phyloP scores from a whole-genome alignment of 2,113 vertebrate species.

The Myotis brandtii region DNA sequence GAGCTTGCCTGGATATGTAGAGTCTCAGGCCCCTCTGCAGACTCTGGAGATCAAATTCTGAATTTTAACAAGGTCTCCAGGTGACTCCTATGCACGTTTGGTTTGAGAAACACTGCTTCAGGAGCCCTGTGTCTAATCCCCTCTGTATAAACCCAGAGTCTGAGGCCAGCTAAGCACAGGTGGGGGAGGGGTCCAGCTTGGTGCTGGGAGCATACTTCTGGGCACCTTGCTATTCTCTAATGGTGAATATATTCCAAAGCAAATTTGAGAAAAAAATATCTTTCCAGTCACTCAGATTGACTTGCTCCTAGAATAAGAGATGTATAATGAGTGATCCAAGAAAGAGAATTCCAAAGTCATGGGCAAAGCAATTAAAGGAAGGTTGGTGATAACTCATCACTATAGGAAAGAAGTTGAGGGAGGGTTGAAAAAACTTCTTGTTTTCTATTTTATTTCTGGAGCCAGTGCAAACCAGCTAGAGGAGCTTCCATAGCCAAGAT shows the following conservation, averaged over 20 bases:
- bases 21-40: background rate
- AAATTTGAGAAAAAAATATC: background rate
- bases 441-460: conserved; percentile 28
- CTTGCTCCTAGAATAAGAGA: background rate
- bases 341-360: conserved; percentile 45
- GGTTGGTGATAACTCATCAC: background rate
- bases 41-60: background rate
- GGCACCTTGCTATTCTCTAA: background rate
- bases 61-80: background rate
- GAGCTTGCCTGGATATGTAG: background rate
- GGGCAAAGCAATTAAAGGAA: conserved; percentile 19
- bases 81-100: background rate
- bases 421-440: background rate
- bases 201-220: background rate
- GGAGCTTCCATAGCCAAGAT: background rate
- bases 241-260: background rate
- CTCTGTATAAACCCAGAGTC: background rate
- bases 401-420: background rate
- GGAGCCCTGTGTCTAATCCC: background rate
- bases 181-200: fast-evolving
- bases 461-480: background rate
- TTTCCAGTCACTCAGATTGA: conserved; percentile 15
- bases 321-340: background rate
- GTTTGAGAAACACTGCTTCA: background rate
- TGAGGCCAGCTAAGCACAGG: background rate